phyloP scores from a whole-genome alignment of 2,888 invertebrate genomes.

The Nomada ferruginata region DNA sequence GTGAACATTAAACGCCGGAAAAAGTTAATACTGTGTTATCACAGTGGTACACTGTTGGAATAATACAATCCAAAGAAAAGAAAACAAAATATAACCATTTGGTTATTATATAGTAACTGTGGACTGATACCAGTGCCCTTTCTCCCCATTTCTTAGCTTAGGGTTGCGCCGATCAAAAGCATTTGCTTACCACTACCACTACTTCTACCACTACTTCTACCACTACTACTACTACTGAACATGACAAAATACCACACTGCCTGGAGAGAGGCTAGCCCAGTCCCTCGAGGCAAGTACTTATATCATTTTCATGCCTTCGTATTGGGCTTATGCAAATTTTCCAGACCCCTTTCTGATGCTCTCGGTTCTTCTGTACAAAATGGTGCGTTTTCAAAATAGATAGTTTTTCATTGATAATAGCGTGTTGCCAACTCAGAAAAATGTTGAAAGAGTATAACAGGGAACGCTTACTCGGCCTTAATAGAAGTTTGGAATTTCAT shows the following conservation, averaged over 20 bases:
- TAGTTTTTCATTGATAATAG: conserved; percentile 66
- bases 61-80: conserved; percentile 49
- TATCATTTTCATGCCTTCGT: conserved; percentile 81
- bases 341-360: conserved; percentile 77
- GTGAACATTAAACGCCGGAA: conserved; percentile 57
- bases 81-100: conserved; percentile 67
- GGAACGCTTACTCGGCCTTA: conserved; percentile 4
- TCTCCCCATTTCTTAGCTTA: conserved; percentile 84
- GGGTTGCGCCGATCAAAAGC: conserved; percentile 84
- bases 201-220: conserved; percentile 83
- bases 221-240: conserved; percentile 83
- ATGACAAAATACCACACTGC: conserved; percentile 84
- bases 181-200: conserved; percentile 84
- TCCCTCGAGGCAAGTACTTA: conserved; percentile 84
- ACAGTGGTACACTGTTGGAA: conserved; percentile 68
- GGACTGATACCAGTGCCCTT: conserved; percentile 84
- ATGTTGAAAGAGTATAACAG: conserved; percentile 30
- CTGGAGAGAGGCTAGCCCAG: conserved; percentile 84
- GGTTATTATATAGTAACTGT: conserved; percentile 74
- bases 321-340: conserved; percentile 79
- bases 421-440: conserved; percentile 63
- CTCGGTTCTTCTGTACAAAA: conserved; percentile 66
- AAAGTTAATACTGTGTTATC: conserved; percentile 66
- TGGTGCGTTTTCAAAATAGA: conserved; percentile 71
- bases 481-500: conserved; percentile 34